Percentiles rank a stretch among this genome's conserved stretches.
Conservation (phyloP, 1,140 invertebrate genomes). For the Drosophila pseudoobscura region DNA sequence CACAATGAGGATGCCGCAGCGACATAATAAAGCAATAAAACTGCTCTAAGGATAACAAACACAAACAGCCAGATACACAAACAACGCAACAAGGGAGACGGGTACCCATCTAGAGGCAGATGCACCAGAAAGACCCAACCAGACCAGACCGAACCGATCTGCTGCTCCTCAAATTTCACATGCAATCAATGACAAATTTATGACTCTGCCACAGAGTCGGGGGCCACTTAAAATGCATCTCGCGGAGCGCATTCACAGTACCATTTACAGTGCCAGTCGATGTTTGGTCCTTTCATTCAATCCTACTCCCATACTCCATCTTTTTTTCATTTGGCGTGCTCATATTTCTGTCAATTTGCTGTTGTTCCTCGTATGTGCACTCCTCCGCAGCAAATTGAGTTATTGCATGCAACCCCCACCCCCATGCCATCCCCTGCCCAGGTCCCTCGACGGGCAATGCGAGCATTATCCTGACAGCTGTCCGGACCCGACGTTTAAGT, state of each 20-base stretch:
- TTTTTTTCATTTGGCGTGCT: constrained; percentile 42
- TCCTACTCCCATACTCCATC: not conserved
- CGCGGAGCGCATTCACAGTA: constrained; percentile 1
- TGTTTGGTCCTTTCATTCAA: constrained; percentile 2
- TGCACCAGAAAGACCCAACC: constrained; percentile 14
- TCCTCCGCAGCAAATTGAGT: constrained; percentile 62
- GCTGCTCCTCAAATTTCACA: constrained; percentile 69
- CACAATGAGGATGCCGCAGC: constrained; percentile 47
- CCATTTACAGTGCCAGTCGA: constrained; percentile 5
- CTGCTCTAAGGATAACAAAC: constrained; percentile 68
- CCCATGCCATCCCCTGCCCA: too few relatives aligned
- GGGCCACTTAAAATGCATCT: constrained; percentile 37
- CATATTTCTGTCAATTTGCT: constrained; percentile 80
- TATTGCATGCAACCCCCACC: constrained; percentile 39
- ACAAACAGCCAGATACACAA: constrained; percentile 51
- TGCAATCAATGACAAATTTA: constrained; percentile 82
- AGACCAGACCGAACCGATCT: constrained; percentile 1
- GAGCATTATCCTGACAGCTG: constrained; percentile 69
- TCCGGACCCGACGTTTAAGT: constrained; percentile 53
- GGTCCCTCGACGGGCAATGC: not conserved
- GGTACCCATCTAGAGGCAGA: constrained; percentile 20
- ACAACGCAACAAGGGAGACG: constrained; percentile 22
- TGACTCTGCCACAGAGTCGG: constrained; percentile 47
- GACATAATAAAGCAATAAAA: constrained; percentile 80
- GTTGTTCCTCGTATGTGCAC: constrained; percentile 20